A percentile compares a stretch with the other conserved stretches of the same genome.
Conservation (phyloP, 2,888 invertebrate species). For the Tridacna crocea region DNA sequence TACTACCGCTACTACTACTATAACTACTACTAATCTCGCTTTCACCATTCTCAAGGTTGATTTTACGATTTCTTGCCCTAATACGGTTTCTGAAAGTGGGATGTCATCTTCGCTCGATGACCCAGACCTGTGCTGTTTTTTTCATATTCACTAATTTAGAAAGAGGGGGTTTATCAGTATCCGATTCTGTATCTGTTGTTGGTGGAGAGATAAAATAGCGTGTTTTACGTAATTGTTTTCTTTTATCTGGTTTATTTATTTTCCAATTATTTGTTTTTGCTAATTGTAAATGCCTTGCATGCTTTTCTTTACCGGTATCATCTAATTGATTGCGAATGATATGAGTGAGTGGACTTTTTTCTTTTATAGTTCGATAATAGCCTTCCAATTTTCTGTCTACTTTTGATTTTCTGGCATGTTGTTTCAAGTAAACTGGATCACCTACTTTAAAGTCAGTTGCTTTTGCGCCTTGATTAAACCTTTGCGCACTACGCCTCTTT, state of each 20-base stretch:
- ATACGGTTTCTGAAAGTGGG: constrained; percentile 10
- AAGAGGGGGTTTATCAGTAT: not conserved
- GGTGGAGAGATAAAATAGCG: too few relatives aligned
- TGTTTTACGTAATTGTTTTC: not conserved
- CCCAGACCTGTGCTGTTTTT: not conserved
- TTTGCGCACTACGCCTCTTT: constrained; percentile 31
- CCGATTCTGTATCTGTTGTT: too few relatives aligned
- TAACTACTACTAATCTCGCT: constrained; percentile 2
- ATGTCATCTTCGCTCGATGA: constrained; percentile 24
- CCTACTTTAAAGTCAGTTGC: constrained; percentile 47
- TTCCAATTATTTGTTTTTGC: constrained; percentile 36
- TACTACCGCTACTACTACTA: not conserved
- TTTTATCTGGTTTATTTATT: not conserved
- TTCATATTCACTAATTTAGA: not conserved
- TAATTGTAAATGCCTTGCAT: constrained; percentile 27
- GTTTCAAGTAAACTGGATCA: constrained; percentile 39
- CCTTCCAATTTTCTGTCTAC: constrained; percentile 34
- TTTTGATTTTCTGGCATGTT: constrained; percentile 35
- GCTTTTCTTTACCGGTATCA: constrained; percentile 8
- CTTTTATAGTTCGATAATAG: constrained; percentile 33
- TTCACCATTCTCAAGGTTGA: constrained; percentile 2
- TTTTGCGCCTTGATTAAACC: constrained; percentile 36
- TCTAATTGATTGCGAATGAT: constrained; percentile 32
- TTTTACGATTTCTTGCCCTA: constrained; percentile 6
- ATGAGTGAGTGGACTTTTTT: constrained; percentile 31